Base-by-base conservation (phyloP, 2,113 vertebrate genomes). In the Atlantisia rogersi region DNA sequence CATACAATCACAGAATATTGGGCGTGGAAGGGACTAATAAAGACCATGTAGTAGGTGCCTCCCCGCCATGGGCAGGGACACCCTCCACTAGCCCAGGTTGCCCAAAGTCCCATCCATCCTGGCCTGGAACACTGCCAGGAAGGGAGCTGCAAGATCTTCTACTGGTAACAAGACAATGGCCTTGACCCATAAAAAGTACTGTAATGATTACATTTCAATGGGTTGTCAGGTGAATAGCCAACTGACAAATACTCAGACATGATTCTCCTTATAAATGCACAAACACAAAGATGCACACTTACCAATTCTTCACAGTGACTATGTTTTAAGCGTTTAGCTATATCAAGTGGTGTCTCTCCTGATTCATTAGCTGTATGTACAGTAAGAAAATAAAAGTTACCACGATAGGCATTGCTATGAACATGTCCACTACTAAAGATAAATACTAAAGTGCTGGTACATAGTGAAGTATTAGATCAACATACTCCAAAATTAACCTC, bases 261-360 rank as follows among this genome's bases (percentile, higher is more conserved):
- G 11, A 46, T 78, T 91, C 22, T 32, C 15, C 50, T 82, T 70
- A 39, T n/a, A 86, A 92, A 70, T 25, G 35, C 15, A 80, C 53
- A 59, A 89, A 71, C 28, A 85, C 18, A 60, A 77, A 74, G 8
- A 52, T 7, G 8, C 1, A 11, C 59, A 96, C 99, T 98, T 95
- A 99, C 99, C 99, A 99, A 73, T 32, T 99, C 99, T 92, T 99
- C 99, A 67, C 99, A 99, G 97, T 98, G 98, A 50, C 97, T 93
- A 52, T 99, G 99, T 67, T 98, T 98, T 44, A 99, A 98, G n/a
- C 99, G 98, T 88, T 93, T 98, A 46, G 99, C 99, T 32, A 99
- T 98, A 95, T 99, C 99, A 96, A 99, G 97, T 1, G 99, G 97
- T 0, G 99, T 99, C 96, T 99, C 99, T 92, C 99, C 99, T 0